phyloP scores from a whole-genome alignment of 2,113 vertebrate genomes.

The Oreocharis arfaki region DNA sequence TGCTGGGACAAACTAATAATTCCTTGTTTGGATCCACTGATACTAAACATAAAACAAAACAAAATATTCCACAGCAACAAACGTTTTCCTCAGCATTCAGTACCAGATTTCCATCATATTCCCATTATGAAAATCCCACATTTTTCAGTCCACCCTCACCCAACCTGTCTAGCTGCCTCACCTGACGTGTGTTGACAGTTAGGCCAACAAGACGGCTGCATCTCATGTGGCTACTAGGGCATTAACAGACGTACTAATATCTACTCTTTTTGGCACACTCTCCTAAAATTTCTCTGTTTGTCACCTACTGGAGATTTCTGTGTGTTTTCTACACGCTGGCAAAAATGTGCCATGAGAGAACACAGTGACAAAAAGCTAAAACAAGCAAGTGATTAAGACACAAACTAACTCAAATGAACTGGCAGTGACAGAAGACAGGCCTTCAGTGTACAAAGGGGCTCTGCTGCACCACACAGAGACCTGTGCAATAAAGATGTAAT shows the following conservation, averaged over 20 bases:
- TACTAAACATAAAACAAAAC: neutral
- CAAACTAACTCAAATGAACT: neutral
- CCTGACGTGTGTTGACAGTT: neutral
- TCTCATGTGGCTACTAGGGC: neutral
- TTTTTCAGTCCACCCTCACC: neutral
- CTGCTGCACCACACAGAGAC: neutral
- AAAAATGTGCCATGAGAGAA: neutral
- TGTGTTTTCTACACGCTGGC: neutral
- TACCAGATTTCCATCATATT: neutral
- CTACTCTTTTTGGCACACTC: neutral
- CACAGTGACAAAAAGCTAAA: neutral
- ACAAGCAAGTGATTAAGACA: neutral
- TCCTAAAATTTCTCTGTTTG: neutral
- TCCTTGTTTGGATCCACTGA: neutral
- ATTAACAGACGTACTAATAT: neutral
- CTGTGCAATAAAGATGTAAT: slow-evolving; percentile 39
- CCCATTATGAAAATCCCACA: accelerated
- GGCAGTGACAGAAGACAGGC: slow-evolving; percentile 26
- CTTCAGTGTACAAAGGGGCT: neutral
- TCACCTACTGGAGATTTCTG: neutral
- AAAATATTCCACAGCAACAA: neutral
- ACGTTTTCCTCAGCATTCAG: neutral
- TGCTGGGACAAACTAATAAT: neutral
- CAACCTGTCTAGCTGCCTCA: neutral
- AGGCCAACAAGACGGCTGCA: neutral